Evolutionary conservation across 2,113 vertebrate genomes (phyloP).

Genomic region (Dendrocopos noguchii): DNA sequence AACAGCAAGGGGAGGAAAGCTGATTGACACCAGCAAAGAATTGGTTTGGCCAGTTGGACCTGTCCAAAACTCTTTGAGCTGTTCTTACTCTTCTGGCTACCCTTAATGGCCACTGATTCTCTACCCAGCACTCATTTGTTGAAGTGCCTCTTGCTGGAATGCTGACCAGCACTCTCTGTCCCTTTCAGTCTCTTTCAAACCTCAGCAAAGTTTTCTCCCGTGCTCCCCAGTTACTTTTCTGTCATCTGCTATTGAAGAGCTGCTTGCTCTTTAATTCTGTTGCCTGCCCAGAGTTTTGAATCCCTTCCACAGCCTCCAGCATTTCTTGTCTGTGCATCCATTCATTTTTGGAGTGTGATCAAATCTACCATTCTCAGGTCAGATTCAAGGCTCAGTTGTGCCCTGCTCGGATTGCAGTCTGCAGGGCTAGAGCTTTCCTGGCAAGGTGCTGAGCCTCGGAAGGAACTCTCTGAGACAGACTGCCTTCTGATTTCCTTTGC

Average conservation of each 20-base stretch:
- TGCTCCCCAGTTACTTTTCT: neutral
- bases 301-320: neutral
- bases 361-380: fast-evolving
- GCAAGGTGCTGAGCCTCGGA: neutral
- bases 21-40: fast-evolving
- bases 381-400: neutral
- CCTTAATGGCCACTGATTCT: neutral
- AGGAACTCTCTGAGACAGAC: neutral
- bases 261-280: neutral
- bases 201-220: neutral
- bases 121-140: neutral
- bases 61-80: neutral
- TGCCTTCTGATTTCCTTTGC: neutral
- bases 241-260: neutral
- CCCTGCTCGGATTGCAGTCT: neutral
- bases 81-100: neutral
- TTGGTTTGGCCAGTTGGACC: neutral
- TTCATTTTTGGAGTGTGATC: neutral
- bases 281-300: neutral
- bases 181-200: neutral
- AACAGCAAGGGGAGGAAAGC: neutral
- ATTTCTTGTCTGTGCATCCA: neutral
- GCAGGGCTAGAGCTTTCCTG: neutral
- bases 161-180: neutral
- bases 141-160: neutral